A percentile compares a stretch with the other conserved stretches of the same genome.
phyloP scores from a whole-genome alignment of 2,113 vertebrate species.

The Pelecanoides urinatrix region DNA sequence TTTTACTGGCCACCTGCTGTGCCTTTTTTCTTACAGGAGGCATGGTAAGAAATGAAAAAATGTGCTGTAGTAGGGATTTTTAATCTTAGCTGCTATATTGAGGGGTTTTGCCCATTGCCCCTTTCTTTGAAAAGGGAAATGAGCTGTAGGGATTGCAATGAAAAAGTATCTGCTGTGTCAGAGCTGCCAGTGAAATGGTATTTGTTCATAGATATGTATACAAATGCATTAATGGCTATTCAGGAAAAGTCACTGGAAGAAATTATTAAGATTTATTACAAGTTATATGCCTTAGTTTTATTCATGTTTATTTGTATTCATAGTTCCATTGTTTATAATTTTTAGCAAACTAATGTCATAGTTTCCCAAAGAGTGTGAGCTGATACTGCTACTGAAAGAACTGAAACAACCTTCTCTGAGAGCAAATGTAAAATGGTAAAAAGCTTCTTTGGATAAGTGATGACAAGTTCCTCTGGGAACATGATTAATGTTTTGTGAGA shows the following conservation, averaged over 20 bases:
- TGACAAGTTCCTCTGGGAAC: neutral
- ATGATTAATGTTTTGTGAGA: neutral
- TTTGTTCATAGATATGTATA: neutral
- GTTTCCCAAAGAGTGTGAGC: neutral
- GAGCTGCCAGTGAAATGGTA: neutral
- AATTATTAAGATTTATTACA: neutral
- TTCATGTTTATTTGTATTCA: neutral
- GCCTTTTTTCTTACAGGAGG: neutral
- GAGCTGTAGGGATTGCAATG: neutral
- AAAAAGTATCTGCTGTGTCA: neutral
- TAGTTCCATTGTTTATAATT: neutral
- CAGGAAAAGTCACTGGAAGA: neutral
- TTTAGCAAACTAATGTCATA: neutral
- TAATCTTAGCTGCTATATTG: neutral
- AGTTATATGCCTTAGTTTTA: neutral
- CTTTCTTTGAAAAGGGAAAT: neutral
- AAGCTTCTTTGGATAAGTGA: neutral
- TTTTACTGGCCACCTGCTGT: conserved; percentile 10
- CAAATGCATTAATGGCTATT: neutral
- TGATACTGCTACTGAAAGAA: neutral
- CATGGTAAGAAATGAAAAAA: neutral
- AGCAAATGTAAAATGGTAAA: neutral
- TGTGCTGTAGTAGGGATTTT: neutral
- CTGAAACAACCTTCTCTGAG: neutral
- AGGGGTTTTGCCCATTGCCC: neutral